Conservation (phyloP, 2,888 invertebrate genomes). For the Siphlonurus alternatus region DNA sequence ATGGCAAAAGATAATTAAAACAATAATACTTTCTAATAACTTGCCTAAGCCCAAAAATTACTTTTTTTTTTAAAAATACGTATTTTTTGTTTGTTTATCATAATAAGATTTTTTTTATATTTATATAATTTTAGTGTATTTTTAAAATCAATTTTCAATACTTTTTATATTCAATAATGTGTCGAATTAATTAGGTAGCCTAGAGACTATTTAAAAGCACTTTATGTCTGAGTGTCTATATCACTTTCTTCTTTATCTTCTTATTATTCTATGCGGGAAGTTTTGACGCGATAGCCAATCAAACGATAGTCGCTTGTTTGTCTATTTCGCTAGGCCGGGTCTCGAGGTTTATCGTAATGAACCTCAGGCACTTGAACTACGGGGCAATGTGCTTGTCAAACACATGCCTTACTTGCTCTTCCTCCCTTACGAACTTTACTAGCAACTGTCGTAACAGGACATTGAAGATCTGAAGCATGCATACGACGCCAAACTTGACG, state of each 20-base stretch:
- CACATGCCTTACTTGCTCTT: neutral
- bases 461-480: neutral
- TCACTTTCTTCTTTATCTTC: neutral
- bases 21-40: too few relatives aligned
- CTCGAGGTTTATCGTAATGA: neutral
- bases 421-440: neutral
- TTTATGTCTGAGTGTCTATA: neutral
- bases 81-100: neutral
- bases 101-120: neutral
- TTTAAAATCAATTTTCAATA: neutral
- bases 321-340: neutral
- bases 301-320: neutral
- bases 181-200: neutral
- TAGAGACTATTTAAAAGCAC: neutral
- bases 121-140: neutral
- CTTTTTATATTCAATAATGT: neutral
- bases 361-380: neutral
- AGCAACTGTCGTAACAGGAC: neutral
- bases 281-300: neutral
- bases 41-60: too few relatives aligned
- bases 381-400: neutral
- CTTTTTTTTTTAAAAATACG: neutral
- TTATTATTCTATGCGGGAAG: neutral
- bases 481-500: constrained; percentile 6
- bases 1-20: too few relatives aligned